Percentiles rank a stretch among this genome's conserved stretches.
Evolutionary conservation across 2,888 invertebrate species (phyloP).

Genomic region (Brenthis ino): DNA sequence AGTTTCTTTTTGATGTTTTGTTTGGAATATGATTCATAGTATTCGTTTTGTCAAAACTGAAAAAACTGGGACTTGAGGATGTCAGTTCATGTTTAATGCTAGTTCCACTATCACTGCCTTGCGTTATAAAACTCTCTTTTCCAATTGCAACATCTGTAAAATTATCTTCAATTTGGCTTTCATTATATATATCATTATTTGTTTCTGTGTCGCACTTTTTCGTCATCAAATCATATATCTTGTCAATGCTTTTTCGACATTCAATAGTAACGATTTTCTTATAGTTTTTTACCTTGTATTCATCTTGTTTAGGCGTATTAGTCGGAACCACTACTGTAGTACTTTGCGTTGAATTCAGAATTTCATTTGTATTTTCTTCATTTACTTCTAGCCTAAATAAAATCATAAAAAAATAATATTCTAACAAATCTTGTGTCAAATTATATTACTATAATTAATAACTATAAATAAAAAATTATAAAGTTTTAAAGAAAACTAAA

Average conservation of each 20-base stretch:
- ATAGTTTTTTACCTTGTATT: slow-evolving; percentile 24
- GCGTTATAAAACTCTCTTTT: slow-evolving; percentile 46
- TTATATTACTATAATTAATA: background rate
- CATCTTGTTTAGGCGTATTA: slow-evolving; percentile 42
- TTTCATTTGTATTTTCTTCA: slow-evolving; percentile 13
- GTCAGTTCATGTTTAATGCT: slow-evolving; percentile 60
- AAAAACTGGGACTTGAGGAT: slow-evolving; percentile 57
- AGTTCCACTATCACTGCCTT: slow-evolving; percentile 63
- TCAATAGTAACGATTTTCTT: slow-evolving; percentile 51
- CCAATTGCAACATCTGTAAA: slow-evolving; percentile 29
- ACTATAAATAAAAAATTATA: background rate
- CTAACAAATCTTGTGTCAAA: slow-evolving; percentile 26
- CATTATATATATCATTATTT: background rate
- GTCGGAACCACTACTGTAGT: slow-evolving; percentile 41
- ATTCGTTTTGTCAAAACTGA: slow-evolving; percentile 54
- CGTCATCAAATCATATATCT: slow-evolving; percentile 68
- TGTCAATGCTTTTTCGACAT: slow-evolving; percentile 70
- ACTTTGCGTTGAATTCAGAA: slow-evolving; percentile 18
- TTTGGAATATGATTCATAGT: slow-evolving; percentile 29
- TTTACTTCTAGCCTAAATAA: slow-evolving; percentile 1
- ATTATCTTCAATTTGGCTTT: background rate
- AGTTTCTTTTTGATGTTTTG: slow-evolving; percentile 38
- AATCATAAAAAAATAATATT: slow-evolving; percentile 22
- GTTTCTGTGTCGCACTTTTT: slow-evolving; percentile 44
- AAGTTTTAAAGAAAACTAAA: background rate